Percentiles rank a stretch among this genome's conserved stretches.
Conservation (phyloP, 2,113 vertebrate genomes). For the Spermophilus dauricus region DNA sequence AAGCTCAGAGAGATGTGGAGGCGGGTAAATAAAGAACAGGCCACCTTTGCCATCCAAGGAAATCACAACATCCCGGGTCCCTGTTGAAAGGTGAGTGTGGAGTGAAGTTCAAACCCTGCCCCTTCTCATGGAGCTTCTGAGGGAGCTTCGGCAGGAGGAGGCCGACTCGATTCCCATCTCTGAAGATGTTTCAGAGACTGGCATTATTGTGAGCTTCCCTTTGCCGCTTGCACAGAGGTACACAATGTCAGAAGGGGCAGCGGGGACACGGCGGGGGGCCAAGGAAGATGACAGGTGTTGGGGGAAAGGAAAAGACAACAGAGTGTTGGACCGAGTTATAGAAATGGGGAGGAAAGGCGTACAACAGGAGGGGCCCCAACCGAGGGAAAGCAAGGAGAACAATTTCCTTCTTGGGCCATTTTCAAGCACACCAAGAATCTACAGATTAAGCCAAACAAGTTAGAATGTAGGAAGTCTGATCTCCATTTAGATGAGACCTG, state of each 20-base stretch:
- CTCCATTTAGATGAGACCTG: not conserved
- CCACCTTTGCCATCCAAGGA: slow-evolving; percentile 58
- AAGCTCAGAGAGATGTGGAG: slow-evolving; percentile 52
- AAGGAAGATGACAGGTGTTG: slow-evolving; percentile 76
- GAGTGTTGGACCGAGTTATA: slow-evolving; percentile 25
- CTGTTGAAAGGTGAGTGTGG: slow-evolving; percentile 68
- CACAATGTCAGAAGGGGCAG: slow-evolving; percentile 74
- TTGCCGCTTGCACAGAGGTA: not conserved
- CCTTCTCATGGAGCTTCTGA: slow-evolving; percentile 58
- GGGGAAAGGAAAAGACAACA: slow-evolving; percentile 58
- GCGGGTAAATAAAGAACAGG: slow-evolving; percentile 59
- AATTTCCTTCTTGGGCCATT: slow-evolving; percentile 57
- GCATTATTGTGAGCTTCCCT: slow-evolving; percentile 2
- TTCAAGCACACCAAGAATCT: not conserved
- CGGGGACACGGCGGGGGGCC: slow-evolving; percentile 57
- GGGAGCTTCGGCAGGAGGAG: not conserved
- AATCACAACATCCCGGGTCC: not conserved
- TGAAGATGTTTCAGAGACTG: not conserved
- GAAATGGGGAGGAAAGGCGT: slow-evolving; percentile 54
- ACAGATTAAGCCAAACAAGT: rapidly evolving
- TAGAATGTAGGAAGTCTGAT: not conserved
- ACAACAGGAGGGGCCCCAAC: not conserved
- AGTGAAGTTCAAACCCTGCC: slow-evolving; percentile 67
- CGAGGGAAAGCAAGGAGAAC: slow-evolving; percentile 30
- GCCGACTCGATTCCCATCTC: not conserved